These are phyloP conservation scores for Chelon auratus DNA, from an alignment of 2,797 vertebrate species.

Conservation along the genomic window DNA sequence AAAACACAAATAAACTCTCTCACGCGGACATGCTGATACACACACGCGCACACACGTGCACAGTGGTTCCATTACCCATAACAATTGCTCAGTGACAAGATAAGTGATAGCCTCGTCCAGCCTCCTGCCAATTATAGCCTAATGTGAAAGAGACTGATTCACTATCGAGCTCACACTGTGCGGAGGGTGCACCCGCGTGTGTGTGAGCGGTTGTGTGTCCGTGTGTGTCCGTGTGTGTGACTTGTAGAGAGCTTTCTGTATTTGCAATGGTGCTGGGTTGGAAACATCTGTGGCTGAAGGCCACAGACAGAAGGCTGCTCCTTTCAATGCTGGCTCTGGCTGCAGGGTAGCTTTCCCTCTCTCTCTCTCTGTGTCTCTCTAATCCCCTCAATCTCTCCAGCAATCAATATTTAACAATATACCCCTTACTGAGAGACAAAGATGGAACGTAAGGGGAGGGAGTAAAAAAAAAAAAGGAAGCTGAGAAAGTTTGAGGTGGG, in stretches of 20 bases:
- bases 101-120: slow-evolving; percentile 78
- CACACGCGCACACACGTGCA: slow-evolving; percentile 16
- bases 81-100: slow-evolving; percentile 81
- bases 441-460: slow-evolving; percentile 25
- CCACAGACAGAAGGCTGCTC: slow-evolving; percentile 74
- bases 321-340: slow-evolving; percentile 66
- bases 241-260: slow-evolving; percentile 62
- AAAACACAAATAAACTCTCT: slow-evolving; percentile 32
- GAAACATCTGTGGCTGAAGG: slow-evolving; percentile 74
- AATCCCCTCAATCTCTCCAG: slow-evolving; percentile 18
- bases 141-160: slow-evolving; percentile 81
- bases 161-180: slow-evolving; percentile 70
- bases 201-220: slow-evolving; percentile 22
- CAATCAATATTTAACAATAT: slow-evolving; percentile 79
- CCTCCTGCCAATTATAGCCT: slow-evolving; percentile 78
- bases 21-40: slow-evolving; percentile 10
- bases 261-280: slow-evolving; percentile 65
- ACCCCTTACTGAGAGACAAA: slow-evolving; percentile 64
- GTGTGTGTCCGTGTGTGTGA: slow-evolving; percentile 40
- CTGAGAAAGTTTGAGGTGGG: slow-evolving; percentile 40
- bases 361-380: slow-evolving; percentile 23
- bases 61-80: slow-evolving; percentile 73
- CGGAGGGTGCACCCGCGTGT: slow-evolving; percentile 36
- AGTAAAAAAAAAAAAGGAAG: slow-evolving; percentile 9
- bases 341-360: slow-evolving; percentile 46